Percentiles rank a stretch among this genome's conserved stretches.
These are phyloP conservation scores for Melospiza melodia DNA, from an alignment of 2,113 vertebrate genomes.

Conservation along the genomic window DNA sequence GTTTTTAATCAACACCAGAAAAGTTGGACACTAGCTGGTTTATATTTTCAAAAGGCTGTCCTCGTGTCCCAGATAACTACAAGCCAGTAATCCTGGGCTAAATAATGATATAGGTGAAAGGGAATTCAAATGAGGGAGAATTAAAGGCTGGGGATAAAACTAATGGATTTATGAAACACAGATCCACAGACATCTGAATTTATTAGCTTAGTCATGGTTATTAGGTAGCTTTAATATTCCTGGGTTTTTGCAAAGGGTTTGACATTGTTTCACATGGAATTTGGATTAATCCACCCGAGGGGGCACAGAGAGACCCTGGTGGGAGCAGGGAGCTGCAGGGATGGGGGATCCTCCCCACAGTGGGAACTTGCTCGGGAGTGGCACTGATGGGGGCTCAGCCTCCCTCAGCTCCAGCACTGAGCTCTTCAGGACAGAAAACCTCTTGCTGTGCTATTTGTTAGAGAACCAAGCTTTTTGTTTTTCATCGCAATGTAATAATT, in stretches of 20 bases:
- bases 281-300: not conserved
- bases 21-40: not conserved
- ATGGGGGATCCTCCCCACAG: accelerated
- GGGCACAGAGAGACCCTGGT: not conserved
- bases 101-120: not conserved
- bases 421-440: not conserved
- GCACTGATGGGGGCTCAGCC: not conserved
- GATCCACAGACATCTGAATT: not conserved
- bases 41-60: not conserved
- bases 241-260: not conserved
- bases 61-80: not conserved
- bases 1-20: not conserved
- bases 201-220: constrained; percentile 25
- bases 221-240: not conserved
- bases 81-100: not conserved
- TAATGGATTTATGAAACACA: not conserved
- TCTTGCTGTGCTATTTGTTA: not conserved
- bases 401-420: not conserved
- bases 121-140: not conserved
- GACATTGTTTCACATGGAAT: not conserved
- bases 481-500: not conserved
- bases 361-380: not conserved
- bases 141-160: constrained; percentile 17
- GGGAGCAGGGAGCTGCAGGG: not conserved
- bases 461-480: not conserved